phyloP scores from a whole-genome alignment of 2,113 vertebrate species.

The Odocoileus virginianus region DNA sequence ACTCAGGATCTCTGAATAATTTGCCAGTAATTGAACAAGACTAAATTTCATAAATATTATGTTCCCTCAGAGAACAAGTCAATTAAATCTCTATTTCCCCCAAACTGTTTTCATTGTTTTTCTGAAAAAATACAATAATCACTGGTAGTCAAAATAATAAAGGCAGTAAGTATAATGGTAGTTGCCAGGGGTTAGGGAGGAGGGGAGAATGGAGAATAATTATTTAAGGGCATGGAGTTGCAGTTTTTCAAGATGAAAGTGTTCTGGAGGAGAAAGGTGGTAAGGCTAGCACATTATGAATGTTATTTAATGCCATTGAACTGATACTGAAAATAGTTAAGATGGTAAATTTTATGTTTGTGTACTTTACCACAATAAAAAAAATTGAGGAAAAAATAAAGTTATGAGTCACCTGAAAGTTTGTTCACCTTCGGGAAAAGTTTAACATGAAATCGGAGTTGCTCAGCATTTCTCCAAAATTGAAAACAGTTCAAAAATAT shows the following conservation, averaged over 20 bases:
- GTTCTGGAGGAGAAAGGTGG: background rate
- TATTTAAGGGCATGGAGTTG: background rate
- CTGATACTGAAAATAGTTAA: background rate
- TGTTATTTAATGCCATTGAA: background rate
- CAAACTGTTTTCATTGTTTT: background rate
- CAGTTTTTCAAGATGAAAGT: background rate
- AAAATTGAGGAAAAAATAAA: background rate
- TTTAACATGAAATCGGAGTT: background rate
- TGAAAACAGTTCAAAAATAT: background rate
- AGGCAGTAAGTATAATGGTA: background rate
- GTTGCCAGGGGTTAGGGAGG: background rate
- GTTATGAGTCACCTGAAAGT: background rate
- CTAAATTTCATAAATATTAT: background rate
- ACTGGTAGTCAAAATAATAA: background rate
- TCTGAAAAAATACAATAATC: background rate
- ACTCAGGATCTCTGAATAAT: background rate
- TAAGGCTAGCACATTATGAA: background rate
- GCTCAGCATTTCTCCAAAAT: background rate
- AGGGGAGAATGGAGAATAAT: background rate
- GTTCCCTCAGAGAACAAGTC: background rate
- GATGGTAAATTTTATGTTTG: background rate
- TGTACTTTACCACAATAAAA: background rate
- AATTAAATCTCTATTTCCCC: slow-evolving; percentile 11
- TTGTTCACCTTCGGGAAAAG: background rate
- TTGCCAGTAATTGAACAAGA: background rate